phyloP scores from a whole-genome alignment of 2,797 vertebrate genomes.

The Chaenodraco wilsoni region DNA sequence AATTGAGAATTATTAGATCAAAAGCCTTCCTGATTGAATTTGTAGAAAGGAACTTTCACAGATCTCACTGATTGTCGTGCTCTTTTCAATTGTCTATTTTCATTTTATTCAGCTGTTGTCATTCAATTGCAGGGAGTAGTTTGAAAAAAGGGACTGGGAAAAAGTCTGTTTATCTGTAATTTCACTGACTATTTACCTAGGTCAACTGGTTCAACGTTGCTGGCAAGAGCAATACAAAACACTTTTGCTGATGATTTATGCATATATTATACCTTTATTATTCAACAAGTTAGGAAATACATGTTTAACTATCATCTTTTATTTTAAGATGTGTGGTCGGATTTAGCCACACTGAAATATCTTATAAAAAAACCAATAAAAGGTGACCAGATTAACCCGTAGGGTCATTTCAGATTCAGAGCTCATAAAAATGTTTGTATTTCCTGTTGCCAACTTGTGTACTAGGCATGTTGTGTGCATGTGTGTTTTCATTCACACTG shows the following conservation, averaged over 20 bases:
- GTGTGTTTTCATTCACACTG: constrained; percentile 29
- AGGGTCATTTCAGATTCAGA: background rate
- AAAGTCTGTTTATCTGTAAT: constrained; percentile 31
- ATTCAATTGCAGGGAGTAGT: constrained; percentile 21
- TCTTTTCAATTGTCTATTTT: constrained; percentile 27
- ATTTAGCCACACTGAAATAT: constrained; percentile 13
- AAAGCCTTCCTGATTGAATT: constrained; percentile 52
- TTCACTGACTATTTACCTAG: constrained; percentile 15
- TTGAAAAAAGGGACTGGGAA: background rate
- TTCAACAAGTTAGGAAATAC: background rate
- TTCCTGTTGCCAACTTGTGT: constrained; percentile 6
- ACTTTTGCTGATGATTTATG: background rate
- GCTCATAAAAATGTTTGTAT: constrained; percentile 15
- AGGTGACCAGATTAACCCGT: background rate
- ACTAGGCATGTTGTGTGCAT: background rate
- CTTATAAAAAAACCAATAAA: background rate
- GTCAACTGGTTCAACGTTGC: constrained; percentile 19
- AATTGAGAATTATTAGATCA: constrained; percentile 56
- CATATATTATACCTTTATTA: background rate
- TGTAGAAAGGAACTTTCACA: constrained; percentile 27
- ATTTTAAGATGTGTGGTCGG: background rate
- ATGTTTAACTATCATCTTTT: background rate
- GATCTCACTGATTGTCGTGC: constrained; percentile 25
- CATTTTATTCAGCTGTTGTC: constrained; percentile 33
- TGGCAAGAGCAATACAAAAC: constrained; percentile 9